These are phyloP conservation scores for Exephanes ischioxanthus DNA, from an alignment of 2,888 invertebrate genomes.

Conservation along the genomic window DNA sequence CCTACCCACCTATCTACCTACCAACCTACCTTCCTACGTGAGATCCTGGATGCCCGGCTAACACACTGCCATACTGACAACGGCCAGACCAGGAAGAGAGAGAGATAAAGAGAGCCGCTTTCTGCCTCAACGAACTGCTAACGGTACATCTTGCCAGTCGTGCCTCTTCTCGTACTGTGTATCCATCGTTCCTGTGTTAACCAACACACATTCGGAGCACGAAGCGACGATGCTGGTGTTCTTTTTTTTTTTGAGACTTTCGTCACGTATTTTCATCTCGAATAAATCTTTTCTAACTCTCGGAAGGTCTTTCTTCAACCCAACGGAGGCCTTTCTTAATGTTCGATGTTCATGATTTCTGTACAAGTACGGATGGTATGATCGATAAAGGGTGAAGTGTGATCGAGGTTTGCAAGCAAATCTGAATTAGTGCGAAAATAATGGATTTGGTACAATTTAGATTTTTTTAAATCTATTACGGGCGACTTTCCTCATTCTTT, in stretches of 20 bases:
- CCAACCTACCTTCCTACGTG: conserved; percentile 69
- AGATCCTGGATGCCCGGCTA: conserved; percentile 77
- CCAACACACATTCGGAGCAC: conserved; percentile 47
- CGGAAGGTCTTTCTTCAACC: not conserved
- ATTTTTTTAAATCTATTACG: too few relatives aligned
- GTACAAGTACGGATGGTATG: not conserved
- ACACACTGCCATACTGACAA: conserved; percentile 81
- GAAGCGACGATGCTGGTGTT: not conserved
- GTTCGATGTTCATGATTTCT: not conserved
- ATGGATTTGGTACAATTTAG: too few relatives aligned
- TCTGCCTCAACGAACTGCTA: conserved; percentile 70
- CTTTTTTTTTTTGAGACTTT: conserved; percentile 4
- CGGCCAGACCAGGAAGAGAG: conserved; percentile 42
- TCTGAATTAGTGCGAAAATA: too few relatives aligned
- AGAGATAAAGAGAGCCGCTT: conserved; percentile 55
- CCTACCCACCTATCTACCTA: conserved; percentile 64
- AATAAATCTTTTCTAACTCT: not conserved
- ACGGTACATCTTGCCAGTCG: conserved; percentile 76
- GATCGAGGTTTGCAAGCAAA: too few relatives aligned
- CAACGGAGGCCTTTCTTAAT: not conserved
- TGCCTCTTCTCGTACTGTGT: conserved; percentile 57
- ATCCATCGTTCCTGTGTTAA: conserved; percentile 53
- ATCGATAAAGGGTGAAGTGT: not conserved
- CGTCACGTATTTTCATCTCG: not conserved
- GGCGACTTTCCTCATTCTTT: too few relatives aligned